A percentile compares a stretch with the other conserved stretches of the same genome.
Evolutionary conservation across 2,797 vertebrate genomes (phyloP).

Genomic region (Spheniscus humboldti): DNA sequence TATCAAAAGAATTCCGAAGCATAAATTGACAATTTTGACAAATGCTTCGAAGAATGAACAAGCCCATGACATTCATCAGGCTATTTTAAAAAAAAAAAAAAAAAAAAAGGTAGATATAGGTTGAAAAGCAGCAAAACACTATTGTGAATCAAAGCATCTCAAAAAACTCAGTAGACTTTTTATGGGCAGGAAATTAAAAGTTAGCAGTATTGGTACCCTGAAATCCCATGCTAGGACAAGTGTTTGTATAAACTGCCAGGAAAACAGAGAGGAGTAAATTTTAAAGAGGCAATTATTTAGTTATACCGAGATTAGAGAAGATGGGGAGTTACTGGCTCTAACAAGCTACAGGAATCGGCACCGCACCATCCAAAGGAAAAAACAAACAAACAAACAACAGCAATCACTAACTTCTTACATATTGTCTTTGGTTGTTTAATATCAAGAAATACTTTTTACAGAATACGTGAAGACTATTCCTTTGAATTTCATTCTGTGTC

Average conservation of each 20-base stretch:
- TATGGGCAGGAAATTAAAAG: background rate
- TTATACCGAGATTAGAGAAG: background rate
- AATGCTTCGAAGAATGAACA: background rate
- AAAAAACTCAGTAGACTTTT: background rate
- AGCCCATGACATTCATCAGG: background rate
- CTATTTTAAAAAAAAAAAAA: background rate
- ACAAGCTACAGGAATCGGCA: background rate
- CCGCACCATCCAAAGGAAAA: background rate
- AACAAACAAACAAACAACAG: constrained; percentile 21
- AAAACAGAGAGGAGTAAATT: background rate
- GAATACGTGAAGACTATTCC: constrained; percentile 26
- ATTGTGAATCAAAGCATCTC: background rate
- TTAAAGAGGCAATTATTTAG: background rate
- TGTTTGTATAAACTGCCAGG: background rate
- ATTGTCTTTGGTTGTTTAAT: constrained; percentile 66
- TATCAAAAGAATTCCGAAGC: background rate
- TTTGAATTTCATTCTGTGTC: background rate
- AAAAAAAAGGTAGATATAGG: accelerated
- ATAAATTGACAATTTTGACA: background rate
- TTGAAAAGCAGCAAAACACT: background rate
- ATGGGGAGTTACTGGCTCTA: background rate
- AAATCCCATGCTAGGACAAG: background rate
- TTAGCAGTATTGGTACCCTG: background rate
- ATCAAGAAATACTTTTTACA: constrained; percentile 62
- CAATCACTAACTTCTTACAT: constrained; percentile 23